Evolutionary conservation across 2,797 vertebrate genomes (phyloP), one percentile per base, ranked within the genome.

Genomic region (Bovichtus variegatus): DNA sequence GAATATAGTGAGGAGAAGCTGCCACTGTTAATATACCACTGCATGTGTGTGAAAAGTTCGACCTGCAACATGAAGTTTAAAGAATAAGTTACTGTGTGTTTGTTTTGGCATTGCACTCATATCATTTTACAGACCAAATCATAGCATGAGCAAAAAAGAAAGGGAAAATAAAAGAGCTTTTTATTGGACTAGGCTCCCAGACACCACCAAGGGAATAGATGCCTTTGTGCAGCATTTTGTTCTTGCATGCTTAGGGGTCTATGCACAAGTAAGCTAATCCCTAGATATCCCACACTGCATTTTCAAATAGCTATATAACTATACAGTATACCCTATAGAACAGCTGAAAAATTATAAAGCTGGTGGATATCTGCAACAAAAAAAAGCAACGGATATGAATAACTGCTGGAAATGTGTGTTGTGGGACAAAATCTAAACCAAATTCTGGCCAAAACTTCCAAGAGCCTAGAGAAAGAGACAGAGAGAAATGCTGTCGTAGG

Each of bases 71-170:
- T 44, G 57, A 86, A 81, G 85, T 87, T 93, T 66, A 36, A 86
- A 86, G 61, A 90, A 84, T 82, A 89, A 87, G 67, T 86, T 57
- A 41, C n/a, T 76, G 29, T 66, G 61, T 87, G 86, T 91, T 94
- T 94, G 69, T 80, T 81, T 93, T 94, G 94, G 91, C 89, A 27
- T 10, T 16, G 58, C 25, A 43, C 53, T 86, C 50, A 29, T 79
- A 89, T 91, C 78, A 81, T 84, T 91, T 91, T 84, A 88, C 83
- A 89, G 79, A 90, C 74, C 85, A 59, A 82, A 90, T 78, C 89
- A 82, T 92, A 92, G 80, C 67, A 84, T 79, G 73, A 84, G 54
- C 74, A 82, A 64, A 75, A 87, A 87, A 78, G 44, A 86, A 78
- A 58, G 25, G 59, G 46, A 83, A 90, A 78, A 83, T 59, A 84